Evolutionary conservation across 1,140 invertebrate genomes (phyloP).

Genomic region (Trachelipus rathkii): DNA sequence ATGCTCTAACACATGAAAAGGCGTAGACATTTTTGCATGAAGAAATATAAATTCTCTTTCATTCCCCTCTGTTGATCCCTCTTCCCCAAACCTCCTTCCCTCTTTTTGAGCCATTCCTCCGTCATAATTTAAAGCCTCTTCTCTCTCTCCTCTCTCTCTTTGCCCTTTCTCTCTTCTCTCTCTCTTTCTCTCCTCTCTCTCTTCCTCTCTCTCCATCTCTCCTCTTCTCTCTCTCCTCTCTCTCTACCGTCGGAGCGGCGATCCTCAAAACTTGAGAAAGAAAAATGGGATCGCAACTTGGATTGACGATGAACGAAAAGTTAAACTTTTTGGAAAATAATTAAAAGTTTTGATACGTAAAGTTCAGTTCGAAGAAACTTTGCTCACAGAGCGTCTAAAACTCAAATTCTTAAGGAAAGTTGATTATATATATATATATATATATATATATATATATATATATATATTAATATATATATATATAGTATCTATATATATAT

Average conservation of each 20-base stretch:
- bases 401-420: constrained; percentile 8
- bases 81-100: no score
- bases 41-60: no score
- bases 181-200: constrained; percentile 7
- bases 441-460: constrained; percentile 15
- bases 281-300: constrained; percentile 10
- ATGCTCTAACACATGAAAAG: no score
- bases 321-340: constrained; percentile 12
- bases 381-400: constrained; percentile 1
- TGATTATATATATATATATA: constrained; percentile 7
- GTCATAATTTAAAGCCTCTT: no score
- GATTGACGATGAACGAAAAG: constrained; percentile 12
- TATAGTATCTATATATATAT: not conserved
- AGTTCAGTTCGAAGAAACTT: not conserved
- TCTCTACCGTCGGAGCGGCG: not conserved
- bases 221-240: not conserved
- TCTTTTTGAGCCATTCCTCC: no score
- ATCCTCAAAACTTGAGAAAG: constrained; percentile 4
- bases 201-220: not conserved
- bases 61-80: no score
- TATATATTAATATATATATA: not conserved
- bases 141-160: no score
- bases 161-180: not conserved
- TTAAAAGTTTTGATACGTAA: constrained; percentile 13
- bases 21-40: no score